These are phyloP conservation scores for Phymanthus crucifer DNA, from an alignment of 92 coral and sea anemone species.

Conservation along the genomic window DNA sequence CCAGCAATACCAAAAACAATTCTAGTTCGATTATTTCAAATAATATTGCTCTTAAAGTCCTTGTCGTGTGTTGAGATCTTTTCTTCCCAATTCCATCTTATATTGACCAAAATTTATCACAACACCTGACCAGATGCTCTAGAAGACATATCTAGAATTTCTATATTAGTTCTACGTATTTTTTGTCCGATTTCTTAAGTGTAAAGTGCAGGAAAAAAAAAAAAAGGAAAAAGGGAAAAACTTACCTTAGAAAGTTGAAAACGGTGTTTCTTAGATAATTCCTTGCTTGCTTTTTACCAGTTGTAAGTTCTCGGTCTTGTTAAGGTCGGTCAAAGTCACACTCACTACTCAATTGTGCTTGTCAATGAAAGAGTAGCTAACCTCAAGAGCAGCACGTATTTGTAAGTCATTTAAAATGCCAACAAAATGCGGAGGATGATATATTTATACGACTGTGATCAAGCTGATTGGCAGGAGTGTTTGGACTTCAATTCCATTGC, in stretches of 20 bases:
- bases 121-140: too few relatives aligned
- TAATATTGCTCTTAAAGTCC: background rate
- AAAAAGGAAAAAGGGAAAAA: too few relatives aligned
- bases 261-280: too few relatives aligned
- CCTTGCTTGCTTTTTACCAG: background rate
- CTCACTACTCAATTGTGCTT: background rate
- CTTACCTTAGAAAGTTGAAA: too few relatives aligned
- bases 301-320: background rate
- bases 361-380: background rate
- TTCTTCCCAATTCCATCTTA: background rate
- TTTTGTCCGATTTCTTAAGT: too few relatives aligned
- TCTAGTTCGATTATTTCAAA: background rate
- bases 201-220: too few relatives aligned
- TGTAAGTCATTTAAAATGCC: background rate
- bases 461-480: background rate
- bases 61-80: background rate
- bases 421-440: background rate
- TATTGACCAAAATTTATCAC: too few relatives aligned
- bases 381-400: background rate
- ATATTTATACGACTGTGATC: background rate
- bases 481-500: background rate
- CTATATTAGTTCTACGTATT: too few relatives aligned
- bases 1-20: background rate
- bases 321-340: background rate
- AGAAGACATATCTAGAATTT: too few relatives aligned